Base-by-base conservation (phyloP, 2,797 vertebrate genomes). In the Sebastes glaucus region DNA sequence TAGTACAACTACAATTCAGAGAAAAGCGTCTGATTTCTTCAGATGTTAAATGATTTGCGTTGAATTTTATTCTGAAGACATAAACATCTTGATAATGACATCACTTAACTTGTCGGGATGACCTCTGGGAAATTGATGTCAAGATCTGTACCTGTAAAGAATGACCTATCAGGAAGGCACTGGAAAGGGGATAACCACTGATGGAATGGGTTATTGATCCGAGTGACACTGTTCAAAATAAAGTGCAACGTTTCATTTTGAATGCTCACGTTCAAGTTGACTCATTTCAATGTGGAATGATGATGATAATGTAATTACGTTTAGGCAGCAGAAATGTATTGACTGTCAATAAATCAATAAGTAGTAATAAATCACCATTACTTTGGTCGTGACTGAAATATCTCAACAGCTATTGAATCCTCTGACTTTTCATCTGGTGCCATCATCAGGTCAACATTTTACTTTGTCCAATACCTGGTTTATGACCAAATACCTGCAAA, bases 201-300 rank as follows among this genome's bases (percentile, higher is more conserved):
- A 64, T 59, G 66, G 66, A 88, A 82, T 74, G 74, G 55, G 28
- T 72, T 87, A 88, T 87, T 65, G 80, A 89, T 88, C 78, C 11
- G 1, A 59, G 69, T 28, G 18, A 72, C 70, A 74, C 11, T 56
- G 25, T 59, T 28, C 5, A 28, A 59, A 28, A 59, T 70, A 49
- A 60, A 73, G 59, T 5, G 60, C 56, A 16, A 25, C 60, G 11
- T 66, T 81, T 69, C 61, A 59, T 59, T 28, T 18, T 32, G 28
- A 35, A 62, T n/a, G 35, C 16, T 18, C 22, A 25, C 23, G 1
- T 42, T 64, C 2, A 14, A 25, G 30, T 35, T 14, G 22, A 64
- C 13, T 42, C 62, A 62, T 38, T 63, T 38, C 22, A 63, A 18
- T 8, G 22, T 63, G 63, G 10, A 28, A 49, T 27, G 9, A 64